Evolutionary conservation across 2,113 vertebrate species (phyloP).

Genomic region (Silurus asotus): DNA sequence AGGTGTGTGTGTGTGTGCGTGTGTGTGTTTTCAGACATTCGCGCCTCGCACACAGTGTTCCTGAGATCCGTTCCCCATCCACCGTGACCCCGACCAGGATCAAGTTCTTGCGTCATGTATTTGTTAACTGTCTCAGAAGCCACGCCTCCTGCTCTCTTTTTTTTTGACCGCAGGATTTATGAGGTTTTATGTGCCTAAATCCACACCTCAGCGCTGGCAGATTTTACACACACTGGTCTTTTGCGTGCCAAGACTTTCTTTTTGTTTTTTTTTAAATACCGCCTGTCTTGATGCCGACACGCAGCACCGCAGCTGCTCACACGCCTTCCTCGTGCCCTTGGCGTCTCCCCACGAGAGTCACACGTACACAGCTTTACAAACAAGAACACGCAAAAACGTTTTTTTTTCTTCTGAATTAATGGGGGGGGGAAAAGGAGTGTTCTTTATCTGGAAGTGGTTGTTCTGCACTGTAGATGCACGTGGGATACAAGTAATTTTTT

Average conservation of each 20-base stretch:
- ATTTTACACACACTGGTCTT: slow-evolving; percentile 21
- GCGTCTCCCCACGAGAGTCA: slow-evolving; percentile 25
- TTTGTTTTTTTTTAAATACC: neutral
- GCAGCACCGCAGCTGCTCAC: slow-evolving; percentile 26
- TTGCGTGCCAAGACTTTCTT: neutral
- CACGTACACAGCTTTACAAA: slow-evolving; percentile 3
- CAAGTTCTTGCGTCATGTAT: neutral
- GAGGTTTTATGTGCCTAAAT: neutral
- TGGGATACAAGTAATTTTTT: neutral
- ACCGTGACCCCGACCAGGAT: neutral
- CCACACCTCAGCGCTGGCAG: slow-evolving; percentile 8
- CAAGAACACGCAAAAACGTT: neutral
- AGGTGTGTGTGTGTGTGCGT: neutral
- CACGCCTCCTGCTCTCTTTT: neutral
- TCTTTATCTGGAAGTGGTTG: neutral
- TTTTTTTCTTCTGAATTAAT: neutral
- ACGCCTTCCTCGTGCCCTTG: neutral
- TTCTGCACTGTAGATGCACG: neutral
- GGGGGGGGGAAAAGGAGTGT: neutral
- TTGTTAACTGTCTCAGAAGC: neutral
- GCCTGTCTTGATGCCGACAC: slow-evolving; percentile 1
- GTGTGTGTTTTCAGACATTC: neutral
- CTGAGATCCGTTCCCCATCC: neutral
- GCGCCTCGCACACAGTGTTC: neutral
- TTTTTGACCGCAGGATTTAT: slow-evolving; percentile 6